phyloP scores from a whole-genome alignment of 2,888 invertebrate species.

The Eulithis prunata region DNA sequence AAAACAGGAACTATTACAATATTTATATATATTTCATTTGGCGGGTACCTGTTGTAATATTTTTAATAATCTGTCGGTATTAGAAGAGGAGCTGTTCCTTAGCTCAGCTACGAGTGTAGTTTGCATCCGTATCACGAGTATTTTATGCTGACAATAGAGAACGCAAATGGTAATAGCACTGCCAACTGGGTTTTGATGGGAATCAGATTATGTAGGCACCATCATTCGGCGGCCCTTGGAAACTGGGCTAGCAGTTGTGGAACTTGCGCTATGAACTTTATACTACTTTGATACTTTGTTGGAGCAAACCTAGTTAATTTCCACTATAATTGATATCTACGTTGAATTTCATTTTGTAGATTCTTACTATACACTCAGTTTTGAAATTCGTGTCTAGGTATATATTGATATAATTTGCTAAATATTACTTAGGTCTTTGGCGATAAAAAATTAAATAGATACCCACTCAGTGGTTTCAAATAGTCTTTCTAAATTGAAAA shows the following conservation, averaged over 20 bases:
- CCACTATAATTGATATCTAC: no score
- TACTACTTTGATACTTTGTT: background rate
- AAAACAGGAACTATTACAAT: no score
- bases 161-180: conserved; percentile 40
- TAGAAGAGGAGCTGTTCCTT: conserved; percentile 15
- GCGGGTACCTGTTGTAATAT: background rate
- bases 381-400: no score
- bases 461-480: conserved; percentile 33
- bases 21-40: no score
- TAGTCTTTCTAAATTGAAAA: conserved; percentile 36
- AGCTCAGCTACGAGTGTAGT: conserved; percentile 26
- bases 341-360: no score
- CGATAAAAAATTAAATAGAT: conserved; percentile 23
- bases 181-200: conserved; percentile 42
- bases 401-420: no score
- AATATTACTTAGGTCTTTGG: background rate
- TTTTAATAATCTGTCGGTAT: background rate
- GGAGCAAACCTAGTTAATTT: background rate
- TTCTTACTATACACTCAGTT: no score
- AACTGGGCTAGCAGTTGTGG: conserved; percentile 7
- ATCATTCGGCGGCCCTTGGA: conserved; percentile 9
- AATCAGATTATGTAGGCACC: conserved; percentile 33
- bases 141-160: conserved; percentile 43
- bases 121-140: conserved; percentile 40
- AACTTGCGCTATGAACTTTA: background rate